Base-by-base conservation (phyloP, 2,888 invertebrate genomes). In the Mythimna pallens region DNA sequence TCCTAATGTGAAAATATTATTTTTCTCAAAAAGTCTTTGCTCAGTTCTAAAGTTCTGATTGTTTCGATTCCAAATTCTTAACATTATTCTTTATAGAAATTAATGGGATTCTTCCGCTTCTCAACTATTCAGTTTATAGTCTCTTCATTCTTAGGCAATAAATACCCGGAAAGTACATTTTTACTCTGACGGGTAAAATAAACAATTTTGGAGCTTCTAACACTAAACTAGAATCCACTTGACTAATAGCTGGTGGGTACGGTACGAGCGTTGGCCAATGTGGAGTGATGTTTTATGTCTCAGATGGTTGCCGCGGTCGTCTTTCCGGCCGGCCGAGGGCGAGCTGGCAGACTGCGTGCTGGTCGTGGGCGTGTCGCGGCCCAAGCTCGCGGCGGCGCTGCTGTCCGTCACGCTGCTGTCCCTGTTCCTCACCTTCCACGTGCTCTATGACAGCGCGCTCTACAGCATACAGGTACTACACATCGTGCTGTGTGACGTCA, bases 261-360 rank as follows among this genome's bases (percentile, higher is more conserved):
- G 5, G 12, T 25, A 55, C 25, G 25, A 55, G 55, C 25, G 8
- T 14, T 55, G 55, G 14, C 14, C 55, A 55, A 25, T 6, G 6
- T 14, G 3, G 55, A 55, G 6, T 55, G 14, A 25, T 50, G 50
- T 82, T 22, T 79, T 93, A 92, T 75, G 9, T 50, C 58, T n/a
- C 94, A 98, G 98, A 97, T 98, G 98, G 98, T 97, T 98, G 96
- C 97, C 98, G 89, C 97, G 98, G 93, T 97, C 98, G 91, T 98
- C 98, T 90, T 98, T 98, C 97, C 97, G 98, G 96, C 98, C 98
- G 91, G 97, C 97, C 94, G 98, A 98, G 96, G 97, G 98, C 96
- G 98, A 98, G 94, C 97, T 98, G 93, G 97, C 98, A 93, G 98
- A 98, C 96, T 98, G 98, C 96, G 98, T 98, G 92, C 96, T 98